Conservation (phyloP, 2,113 vertebrate genomes). For the Microcebus lehilahytsara region DNA sequence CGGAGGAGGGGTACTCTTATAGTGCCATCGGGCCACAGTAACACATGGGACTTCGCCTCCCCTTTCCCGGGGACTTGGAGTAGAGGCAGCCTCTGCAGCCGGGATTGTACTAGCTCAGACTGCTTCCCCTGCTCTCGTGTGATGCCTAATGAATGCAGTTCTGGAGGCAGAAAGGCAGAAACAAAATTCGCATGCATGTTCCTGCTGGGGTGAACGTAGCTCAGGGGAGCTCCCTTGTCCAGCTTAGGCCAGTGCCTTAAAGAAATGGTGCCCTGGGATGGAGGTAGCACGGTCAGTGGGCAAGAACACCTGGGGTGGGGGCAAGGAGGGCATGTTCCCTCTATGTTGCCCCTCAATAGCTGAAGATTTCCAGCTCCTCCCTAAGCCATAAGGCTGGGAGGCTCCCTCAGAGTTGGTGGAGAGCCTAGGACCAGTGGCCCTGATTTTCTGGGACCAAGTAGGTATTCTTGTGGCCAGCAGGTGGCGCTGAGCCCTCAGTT, state of each 20-base stretch:
- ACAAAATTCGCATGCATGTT: not conserved
- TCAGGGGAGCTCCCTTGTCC: not conserved
- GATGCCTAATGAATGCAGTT: not conserved
- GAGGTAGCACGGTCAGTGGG: not conserved
- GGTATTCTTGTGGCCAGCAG: slow-evolving; percentile 48
- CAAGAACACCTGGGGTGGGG: not conserved
- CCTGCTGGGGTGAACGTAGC: not conserved
- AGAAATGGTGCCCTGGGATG: not conserved
- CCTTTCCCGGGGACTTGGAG: not conserved
- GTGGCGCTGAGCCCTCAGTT: slow-evolving; percentile 37
- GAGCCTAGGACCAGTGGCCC: not conserved
- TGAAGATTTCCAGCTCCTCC: not conserved
- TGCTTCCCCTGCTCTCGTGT: not conserved
- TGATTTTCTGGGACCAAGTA: not conserved
- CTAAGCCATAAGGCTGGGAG: not conserved
- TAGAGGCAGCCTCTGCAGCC: not conserved
- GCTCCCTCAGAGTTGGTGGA: not conserved
- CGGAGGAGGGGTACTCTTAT: not conserved
- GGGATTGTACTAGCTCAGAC: not conserved
- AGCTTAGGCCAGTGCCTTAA: not conserved
- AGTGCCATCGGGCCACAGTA: not conserved
- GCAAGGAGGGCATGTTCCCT: not conserved
- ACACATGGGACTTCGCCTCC: not conserved
- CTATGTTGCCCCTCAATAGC: not conserved
- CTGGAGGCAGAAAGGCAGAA: not conserved